Evolutionary conservation across 2,797 vertebrate genomes (phyloP).

Genomic region (Myripristis jacobus): DNA sequence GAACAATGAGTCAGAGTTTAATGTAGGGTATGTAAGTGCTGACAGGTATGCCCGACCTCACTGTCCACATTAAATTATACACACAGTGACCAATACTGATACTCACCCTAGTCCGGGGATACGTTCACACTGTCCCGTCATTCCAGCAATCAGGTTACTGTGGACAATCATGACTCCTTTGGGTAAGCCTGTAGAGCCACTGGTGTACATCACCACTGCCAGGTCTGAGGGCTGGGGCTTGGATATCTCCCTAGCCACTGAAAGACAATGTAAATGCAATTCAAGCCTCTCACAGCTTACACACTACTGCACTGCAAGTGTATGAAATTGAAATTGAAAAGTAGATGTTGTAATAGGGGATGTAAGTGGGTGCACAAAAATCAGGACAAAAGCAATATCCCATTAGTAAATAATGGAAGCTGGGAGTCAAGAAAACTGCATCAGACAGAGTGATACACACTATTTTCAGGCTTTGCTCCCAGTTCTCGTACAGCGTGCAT

Average conservation of each 20-base stretch:
- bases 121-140: conserved; percentile 97
- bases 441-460: conserved; percentile 81
- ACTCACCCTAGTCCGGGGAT: conserved; percentile 97
- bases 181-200: conserved; percentile 94
- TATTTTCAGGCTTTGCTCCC: conserved; percentile 90
- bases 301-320: background rate
- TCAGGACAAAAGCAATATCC: background rate
- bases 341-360: too few species aligned
- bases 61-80: background rate
- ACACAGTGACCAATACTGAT: background rate
- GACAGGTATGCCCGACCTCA: too few species aligned
- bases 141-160: conserved; percentile 95
- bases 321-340: background rate
- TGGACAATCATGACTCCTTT: conserved; percentile 98
- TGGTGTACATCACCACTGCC: conserved; percentile 98
- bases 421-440: background rate
- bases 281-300: too few species aligned
- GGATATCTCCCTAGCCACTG: conserved; percentile 83
- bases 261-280: conserved; percentile 16
- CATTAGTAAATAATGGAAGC: too few species aligned
- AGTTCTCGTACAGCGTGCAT: conserved; percentile 91
- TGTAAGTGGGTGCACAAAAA: too few species aligned
- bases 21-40: too few species aligned
- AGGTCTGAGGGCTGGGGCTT: conserved; percentile 90
- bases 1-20: too few species aligned